Evolutionary conservation across 2,113 vertebrate genomes (phyloP).

Genomic region (Illadopsis cleaveri): DNA sequence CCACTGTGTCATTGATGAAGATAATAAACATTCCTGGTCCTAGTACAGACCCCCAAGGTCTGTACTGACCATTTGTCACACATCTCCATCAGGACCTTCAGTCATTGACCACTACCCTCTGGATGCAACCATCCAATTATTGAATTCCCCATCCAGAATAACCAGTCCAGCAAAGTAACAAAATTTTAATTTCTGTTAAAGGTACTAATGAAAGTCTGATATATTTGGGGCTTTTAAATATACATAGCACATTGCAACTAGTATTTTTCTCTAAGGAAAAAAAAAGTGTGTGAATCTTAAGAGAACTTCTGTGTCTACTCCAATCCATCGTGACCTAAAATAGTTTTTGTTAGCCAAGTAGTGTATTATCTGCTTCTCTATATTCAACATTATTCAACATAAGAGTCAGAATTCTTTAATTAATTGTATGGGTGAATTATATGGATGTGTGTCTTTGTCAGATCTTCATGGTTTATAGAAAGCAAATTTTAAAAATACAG

Average conservation of each 20-base stretch:
- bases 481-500: not conserved
- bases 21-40: not conserved
- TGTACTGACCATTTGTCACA: not conserved
- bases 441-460: not conserved
- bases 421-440: not conserved
- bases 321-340: not conserved
- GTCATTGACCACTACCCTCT: not conserved
- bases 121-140: not conserved
- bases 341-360: not conserved
- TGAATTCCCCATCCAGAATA: not conserved
- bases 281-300: not conserved
- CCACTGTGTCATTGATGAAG: not conserved
- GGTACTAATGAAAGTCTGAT: not conserved
- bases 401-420: not conserved
- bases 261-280: not conserved
- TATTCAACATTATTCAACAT: not conserved
- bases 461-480: not conserved
- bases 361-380: not conserved
- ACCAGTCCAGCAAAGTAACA: not conserved
- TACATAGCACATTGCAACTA: not conserved
- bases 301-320: not conserved
- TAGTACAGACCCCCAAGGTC: fast-evolving
- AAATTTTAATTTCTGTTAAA: not conserved
- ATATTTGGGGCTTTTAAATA: not conserved
- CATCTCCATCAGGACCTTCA: not conserved